Evolutionary conservation across 2,113 vertebrate species (phyloP), one percentile per base, ranked within the genome.

Genomic region (Psilopsiagon aurifrons): DNA sequence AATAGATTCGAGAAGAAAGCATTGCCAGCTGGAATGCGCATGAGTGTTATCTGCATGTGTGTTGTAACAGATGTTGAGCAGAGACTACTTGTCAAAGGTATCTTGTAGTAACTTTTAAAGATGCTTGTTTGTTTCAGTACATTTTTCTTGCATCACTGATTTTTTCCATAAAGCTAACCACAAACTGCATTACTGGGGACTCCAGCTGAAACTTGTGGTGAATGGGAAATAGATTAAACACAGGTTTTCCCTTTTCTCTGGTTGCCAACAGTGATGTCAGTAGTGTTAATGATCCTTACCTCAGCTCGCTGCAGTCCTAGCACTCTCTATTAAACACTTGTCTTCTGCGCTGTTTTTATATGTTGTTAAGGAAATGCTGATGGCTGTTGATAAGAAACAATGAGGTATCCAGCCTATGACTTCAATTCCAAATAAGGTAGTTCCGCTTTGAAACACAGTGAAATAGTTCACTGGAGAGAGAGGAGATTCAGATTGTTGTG

Each of bases 211-310:
- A 84, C 95, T 96, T 96, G 97, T 92, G 97, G 96, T 97, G 94
- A 96, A 96, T 95, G 97, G 97, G 95, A 98, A 98, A 97, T 97
- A 97, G 97, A 98, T 98, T 98, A 98, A 98, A 98, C 96, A 97
- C 97, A 98, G 98, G 98, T 98, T 98, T 98, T 97, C 98, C 98
- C 96, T 97, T 96, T 97, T 97, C 97, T 95, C 43, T 60, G 31
- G 43, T 83, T 98, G 98, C 98, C 98, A 98, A 28, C 81, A 95
- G 89, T 98, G 98, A 98, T 97, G 98, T 98, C 98, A 98, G 93
- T 80, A 81, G 89, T 83, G 95, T 97, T 98, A 98, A 97, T 73
- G 93, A 95, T 88, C 90, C 96, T 98, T 97, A 96, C 97, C 95
- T 98, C 97, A 98, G 97, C 96, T 95, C 0, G 2, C 85, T 96